These are phyloP conservation scores for Drosophila demipolita DNA, from an alignment of 2,888 invertebrate genomes.

Conservation along the genomic window DNA sequence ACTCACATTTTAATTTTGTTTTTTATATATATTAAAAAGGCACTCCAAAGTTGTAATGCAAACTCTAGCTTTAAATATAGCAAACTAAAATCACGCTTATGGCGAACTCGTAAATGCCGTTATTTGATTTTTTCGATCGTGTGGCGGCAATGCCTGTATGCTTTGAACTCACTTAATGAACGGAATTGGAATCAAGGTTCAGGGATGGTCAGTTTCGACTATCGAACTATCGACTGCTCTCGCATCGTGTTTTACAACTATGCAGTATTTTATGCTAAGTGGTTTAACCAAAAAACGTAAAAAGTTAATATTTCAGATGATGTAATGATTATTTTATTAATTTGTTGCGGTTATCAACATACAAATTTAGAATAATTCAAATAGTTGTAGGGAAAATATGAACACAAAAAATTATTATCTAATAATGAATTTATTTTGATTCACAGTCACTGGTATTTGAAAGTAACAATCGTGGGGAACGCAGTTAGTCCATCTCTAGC, in stretches of 20 bases:
- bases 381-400: background rate
- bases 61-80: constrained; percentile 36
- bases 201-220: background rate
- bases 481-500: constrained; percentile 25
- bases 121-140: constrained; percentile 58
- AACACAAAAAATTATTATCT: background rate
- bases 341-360: background rate
- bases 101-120: constrained; percentile 57
- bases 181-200: constrained; percentile 5
- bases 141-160: constrained; percentile 20
- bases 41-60: constrained; percentile 29
- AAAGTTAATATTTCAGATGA: background rate
- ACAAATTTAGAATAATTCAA: background rate
- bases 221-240: constrained; percentile 17
- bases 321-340: background rate
- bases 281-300: background rate
- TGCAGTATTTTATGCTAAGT: too few relatives aligned
- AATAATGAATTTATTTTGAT: background rate
- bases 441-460: background rate
- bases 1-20: constrained; percentile 29
- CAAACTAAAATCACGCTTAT: constrained; percentile 68
- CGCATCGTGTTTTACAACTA: too few relatives aligned
- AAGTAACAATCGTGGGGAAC: background rate
- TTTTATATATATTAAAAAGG: constrained; percentile 13
- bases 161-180: constrained; percentile 14